phyloP scores from a whole-genome alignment of 2,113 vertebrate species.

The Daphoenositta chrysoptera region DNA sequence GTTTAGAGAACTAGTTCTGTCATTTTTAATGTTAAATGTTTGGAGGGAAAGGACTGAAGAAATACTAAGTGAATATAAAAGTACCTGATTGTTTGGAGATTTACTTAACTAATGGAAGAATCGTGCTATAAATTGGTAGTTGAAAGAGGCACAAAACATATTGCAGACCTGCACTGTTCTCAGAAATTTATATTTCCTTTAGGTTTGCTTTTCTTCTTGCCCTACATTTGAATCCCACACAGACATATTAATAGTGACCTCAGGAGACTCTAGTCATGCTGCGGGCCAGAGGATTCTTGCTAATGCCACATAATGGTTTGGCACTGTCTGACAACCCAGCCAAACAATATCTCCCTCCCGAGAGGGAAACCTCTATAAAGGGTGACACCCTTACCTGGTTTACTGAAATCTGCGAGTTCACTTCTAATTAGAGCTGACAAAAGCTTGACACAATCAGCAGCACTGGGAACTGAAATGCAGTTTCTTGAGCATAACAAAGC shows the following conservation, averaged over 20 bases:
- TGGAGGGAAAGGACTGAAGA: neutral
- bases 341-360: neutral
- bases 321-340: neutral
- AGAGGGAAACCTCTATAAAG: neutral
- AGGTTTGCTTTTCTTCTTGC: neutral
- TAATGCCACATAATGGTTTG: neutral
- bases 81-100: neutral
- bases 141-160: neutral
- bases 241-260: neutral
- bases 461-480: neutral
- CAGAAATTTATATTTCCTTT: neutral
- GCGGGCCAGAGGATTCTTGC: neutral
- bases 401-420: slow-evolving; percentile 2
- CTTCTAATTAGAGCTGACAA: slow-evolving; percentile 35
- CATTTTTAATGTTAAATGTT: neutral
- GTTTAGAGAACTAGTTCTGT: neutral
- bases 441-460: neutral
- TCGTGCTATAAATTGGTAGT: neutral
- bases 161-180: neutral
- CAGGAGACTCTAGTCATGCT: neutral
- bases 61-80: neutral
- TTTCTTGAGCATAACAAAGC: neutral
- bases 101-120: neutral
- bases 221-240: neutral
- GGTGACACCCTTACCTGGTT: neutral